phyloP scores from a whole-genome alignment of 2,888 invertebrate species.

The Anorthoa munda region DNA sequence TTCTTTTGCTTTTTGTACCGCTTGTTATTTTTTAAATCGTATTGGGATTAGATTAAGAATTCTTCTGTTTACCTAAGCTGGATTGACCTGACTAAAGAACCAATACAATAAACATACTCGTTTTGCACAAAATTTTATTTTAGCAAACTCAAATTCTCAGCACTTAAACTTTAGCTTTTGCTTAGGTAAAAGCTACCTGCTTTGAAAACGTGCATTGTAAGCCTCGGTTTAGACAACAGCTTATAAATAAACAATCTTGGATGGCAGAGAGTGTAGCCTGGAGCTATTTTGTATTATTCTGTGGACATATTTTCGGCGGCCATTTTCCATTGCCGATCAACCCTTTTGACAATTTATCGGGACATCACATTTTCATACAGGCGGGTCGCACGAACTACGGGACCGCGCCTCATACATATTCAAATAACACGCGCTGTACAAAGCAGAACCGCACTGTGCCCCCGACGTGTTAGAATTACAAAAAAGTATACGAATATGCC shows the following conservation, averaged over 20 bases:
- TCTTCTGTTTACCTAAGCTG: neutral
- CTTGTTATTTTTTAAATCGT: neutral
- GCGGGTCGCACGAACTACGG: constrained; percentile 82
- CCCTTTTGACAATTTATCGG: constrained; percentile 90
- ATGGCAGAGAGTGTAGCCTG: constrained; percentile 73
- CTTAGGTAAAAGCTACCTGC: constrained; percentile 44
- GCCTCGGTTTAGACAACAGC: constrained; percentile 39
- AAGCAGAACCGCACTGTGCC: constrained; percentile 86
- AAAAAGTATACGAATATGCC: constrained; percentile 80
- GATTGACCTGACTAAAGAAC: neutral
- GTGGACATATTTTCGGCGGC: constrained; percentile 81
- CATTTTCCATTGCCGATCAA: constrained; percentile 87
- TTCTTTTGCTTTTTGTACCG: too few relatives aligned
- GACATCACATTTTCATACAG: constrained; percentile 89
- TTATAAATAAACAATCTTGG: constrained; percentile 79
- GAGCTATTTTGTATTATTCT: constrained; percentile 78
- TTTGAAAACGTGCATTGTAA: constrained; percentile 40
- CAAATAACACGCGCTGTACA: constrained; percentile 86
- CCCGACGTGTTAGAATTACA: constrained; percentile 87
- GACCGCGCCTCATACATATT: constrained; percentile 88
- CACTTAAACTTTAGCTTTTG: constrained; percentile 30
- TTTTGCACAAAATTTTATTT: constrained; percentile 9
- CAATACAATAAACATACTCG: constrained; percentile 17
- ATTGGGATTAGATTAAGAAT: neutral
- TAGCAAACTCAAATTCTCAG: constrained; percentile 25